Evolutionary conservation across 1,140 invertebrate genomes (phyloP).

Genomic region (Pogonognathellus flavescens): DNA sequence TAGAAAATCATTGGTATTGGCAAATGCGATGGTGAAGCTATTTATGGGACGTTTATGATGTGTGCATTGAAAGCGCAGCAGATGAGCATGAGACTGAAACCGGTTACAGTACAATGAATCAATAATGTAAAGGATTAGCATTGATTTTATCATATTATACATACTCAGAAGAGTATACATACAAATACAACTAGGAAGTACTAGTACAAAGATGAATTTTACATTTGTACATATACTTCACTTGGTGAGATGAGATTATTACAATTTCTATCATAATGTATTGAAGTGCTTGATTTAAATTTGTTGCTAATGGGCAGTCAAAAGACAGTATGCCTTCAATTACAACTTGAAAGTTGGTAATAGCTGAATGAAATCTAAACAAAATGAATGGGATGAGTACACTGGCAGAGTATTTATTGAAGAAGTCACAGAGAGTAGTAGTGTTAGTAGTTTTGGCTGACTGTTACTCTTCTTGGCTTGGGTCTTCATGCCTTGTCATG

Average conservation of each 20-base stretch:
- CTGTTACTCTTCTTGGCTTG: not conserved
- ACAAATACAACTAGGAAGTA: not conserved
- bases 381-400: too few species aligned
- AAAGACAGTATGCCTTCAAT: constrained; percentile 8
- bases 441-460: not conserved
- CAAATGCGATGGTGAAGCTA: constrained; percentile 1
- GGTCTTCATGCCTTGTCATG: constrained; percentile 20
- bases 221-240: not conserved
- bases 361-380: not conserved
- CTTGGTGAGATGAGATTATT: constrained; percentile 14
- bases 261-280: not conserved
- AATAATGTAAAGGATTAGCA: not conserved
- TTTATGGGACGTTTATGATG: constrained; percentile 27
- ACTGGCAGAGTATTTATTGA: too few species aligned
- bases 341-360: constrained; percentile 4
- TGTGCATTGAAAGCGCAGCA: constrained; percentile 1
- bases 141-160: not conserved
- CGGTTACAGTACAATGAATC: not conserved
- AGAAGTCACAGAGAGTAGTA: not conserved
- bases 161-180: not conserved
- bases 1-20: constrained; percentile 3
- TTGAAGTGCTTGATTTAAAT: not conserved
- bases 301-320: constrained; percentile 36
- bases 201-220: not conserved
- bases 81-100: not conserved